Percentiles rank a stretch among this genome's conserved stretches.
phyloP scores from a whole-genome alignment of 1,140 invertebrate genomes.

The Spodoptera frugiperda region DNA sequence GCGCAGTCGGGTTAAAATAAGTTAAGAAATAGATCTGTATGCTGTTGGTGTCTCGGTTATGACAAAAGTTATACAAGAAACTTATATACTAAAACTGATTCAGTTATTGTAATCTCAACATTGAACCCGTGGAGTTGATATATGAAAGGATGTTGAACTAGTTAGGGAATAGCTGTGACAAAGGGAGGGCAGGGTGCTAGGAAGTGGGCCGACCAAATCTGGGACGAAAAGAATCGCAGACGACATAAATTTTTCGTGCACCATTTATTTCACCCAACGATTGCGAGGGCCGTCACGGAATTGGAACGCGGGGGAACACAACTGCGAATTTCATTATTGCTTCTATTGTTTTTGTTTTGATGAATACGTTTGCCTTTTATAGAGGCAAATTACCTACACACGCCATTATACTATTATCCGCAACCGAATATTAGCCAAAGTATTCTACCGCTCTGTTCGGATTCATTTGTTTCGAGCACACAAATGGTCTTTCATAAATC shows the following conservation, averaged over 20 bases:
- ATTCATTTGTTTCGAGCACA: slow-evolving; percentile 13
- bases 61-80: neutral
- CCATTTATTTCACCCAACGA: slow-evolving; percentile 78
- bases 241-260: slow-evolving; percentile 77
- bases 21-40: too few species aligned
- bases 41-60: too few species aligned
- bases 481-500: slow-evolving; percentile 8
- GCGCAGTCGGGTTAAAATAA: too few species aligned
- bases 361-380: slow-evolving; percentile 41
- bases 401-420: slow-evolving; percentile 28
- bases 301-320: slow-evolving; percentile 62
- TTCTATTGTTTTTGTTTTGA: slow-evolving; percentile 48
- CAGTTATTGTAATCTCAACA: neutral
- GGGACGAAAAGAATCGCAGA: slow-evolving; percentile 59
- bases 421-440: slow-evolving; percentile 1
- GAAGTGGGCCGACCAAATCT: slow-evolving; percentile 53
- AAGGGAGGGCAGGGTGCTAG: slow-evolving; percentile 42
- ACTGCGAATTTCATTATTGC: slow-evolving; percentile 41
- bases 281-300: slow-evolving; percentile 63
- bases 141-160: slow-evolving; percentile 11
- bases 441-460: neutral
- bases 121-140: slow-evolving; percentile 26
- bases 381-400: slow-evolving; percentile 20
- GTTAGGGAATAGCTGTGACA: slow-evolving; percentile 32
- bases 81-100: neutral